A percentile compares a stretch with the other conserved stretches of the same genome.
Conservation (phyloP, 2,888 invertebrate species). For the Laothoe populi region DNA sequence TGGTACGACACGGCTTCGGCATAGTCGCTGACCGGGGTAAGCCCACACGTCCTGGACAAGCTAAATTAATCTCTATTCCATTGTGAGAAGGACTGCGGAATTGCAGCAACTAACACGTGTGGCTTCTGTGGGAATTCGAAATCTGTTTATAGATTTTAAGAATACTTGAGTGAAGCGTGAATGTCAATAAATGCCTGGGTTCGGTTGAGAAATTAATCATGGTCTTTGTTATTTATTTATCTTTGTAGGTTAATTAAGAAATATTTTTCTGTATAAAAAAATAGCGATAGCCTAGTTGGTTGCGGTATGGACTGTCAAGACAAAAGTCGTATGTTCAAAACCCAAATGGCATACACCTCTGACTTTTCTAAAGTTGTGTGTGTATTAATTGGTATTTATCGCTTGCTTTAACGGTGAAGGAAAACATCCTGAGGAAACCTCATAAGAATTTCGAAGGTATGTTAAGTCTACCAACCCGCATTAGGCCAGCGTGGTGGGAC, state of each 20-base stretch:
- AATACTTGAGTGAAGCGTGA: conserved; percentile 1
- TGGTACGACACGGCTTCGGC: conserved; percentile 47
- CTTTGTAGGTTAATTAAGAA: background rate
- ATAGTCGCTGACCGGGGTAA: conserved; percentile 43
- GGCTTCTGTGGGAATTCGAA: conserved; percentile 38
- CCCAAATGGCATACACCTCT: too few relatives aligned
- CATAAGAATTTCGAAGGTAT: too few relatives aligned
- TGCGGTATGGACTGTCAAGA: too few relatives aligned
- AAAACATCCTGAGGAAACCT: too few relatives aligned
- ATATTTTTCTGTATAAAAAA: too few relatives aligned
- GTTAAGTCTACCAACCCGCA: too few relatives aligned
- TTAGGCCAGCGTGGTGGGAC: too few relatives aligned
- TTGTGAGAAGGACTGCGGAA: conserved; percentile 10
- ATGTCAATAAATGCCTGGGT: background rate
- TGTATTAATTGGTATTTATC: too few relatives aligned
- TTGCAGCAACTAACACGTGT: conserved; percentile 27
- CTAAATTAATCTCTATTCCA: conserved; percentile 30
- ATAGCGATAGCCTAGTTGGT: too few relatives aligned
- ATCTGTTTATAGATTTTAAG: conserved; percentile 24
- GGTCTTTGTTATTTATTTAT: background rate
- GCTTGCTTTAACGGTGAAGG: too few relatives aligned
- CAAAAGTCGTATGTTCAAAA: too few relatives aligned
- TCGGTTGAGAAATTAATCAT: background rate
- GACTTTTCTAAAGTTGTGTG: too few relatives aligned
- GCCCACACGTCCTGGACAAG: conserved; percentile 20